phyloP scores from a whole-genome alignment of 2,888 invertebrate genomes.

The Caenorhabditis virilis region DNA sequence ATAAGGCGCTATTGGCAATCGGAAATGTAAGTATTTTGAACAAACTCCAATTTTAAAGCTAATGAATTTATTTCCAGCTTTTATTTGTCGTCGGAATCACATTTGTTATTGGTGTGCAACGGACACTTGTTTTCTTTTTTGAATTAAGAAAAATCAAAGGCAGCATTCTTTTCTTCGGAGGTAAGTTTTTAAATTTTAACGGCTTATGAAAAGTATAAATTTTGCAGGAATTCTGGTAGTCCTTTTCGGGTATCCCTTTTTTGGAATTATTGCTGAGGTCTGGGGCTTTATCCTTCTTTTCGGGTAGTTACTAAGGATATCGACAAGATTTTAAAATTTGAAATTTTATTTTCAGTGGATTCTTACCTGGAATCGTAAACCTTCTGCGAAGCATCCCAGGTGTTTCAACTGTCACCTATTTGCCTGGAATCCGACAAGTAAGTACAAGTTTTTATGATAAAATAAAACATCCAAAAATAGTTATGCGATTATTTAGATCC shows the following conservation, averaged over 20 bases:
- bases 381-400: slow-evolving; percentile 91
- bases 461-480: not conserved
- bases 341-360: slow-evolving; percentile 78
- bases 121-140: slow-evolving; percentile 96
- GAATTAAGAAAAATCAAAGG: slow-evolving; percentile 93
- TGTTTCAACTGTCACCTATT: slow-evolving; percentile 83
- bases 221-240: slow-evolving; percentile 91
- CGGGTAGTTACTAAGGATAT: slow-evolving; percentile 70
- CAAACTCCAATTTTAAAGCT: not conserved
- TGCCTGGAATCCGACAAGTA: slow-evolving; percentile 87
- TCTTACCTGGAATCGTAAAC: slow-evolving; percentile 93
- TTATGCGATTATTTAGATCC: slow-evolving; percentile 50
- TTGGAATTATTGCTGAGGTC: slow-evolving; percentile 93
- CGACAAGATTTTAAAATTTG: slow-evolving; percentile 2
- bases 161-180: slow-evolving; percentile 62
- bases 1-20: slow-evolving; percentile 95
- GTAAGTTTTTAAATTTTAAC: slow-evolving; percentile 9
- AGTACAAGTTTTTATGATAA: slow-evolving; percentile 1
- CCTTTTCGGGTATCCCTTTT: slow-evolving; percentile 89
- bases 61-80: slow-evolving; percentile 77
- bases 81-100: slow-evolving; percentile 91
- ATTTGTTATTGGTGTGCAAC: slow-evolving; percentile 91
- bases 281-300: slow-evolving; percentile 86
- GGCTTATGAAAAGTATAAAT: slow-evolving; percentile 72
- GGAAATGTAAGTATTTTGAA: slow-evolving; percentile 83